Conservation (phyloP, 2,113 vertebrate genomes). For the Serranochromis macrocephalus region DNA sequence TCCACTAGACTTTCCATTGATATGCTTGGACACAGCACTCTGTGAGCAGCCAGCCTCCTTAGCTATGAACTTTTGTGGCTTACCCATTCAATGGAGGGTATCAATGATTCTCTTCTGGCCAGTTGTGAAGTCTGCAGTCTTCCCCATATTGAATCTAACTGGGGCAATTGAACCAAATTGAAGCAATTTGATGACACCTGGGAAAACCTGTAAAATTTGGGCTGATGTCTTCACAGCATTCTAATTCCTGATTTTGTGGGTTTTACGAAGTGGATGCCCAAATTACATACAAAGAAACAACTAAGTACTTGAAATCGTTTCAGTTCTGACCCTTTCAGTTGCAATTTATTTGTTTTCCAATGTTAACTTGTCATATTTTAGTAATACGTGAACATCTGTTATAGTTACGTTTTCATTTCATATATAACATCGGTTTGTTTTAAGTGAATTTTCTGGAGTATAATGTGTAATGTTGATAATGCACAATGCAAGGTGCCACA, state of each 20-base stretch:
- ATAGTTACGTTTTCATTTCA: background rate
- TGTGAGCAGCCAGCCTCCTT: background rate
- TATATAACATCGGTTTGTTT: background rate
- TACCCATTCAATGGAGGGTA: background rate
- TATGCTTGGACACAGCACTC: background rate
- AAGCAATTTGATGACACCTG: background rate
- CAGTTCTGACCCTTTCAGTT: background rate
- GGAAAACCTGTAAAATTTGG: background rate
- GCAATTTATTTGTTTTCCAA: background rate
- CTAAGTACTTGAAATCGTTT: background rate
- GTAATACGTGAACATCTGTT: background rate
- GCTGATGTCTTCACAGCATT: background rate
- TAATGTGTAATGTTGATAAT: background rate
- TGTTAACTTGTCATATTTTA: background rate
- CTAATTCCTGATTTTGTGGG: background rate
- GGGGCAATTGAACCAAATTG: background rate
- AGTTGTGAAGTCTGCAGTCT: background rate
- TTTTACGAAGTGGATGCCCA: background rate
- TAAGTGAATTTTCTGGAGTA: background rate
- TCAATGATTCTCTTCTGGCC: background rate
- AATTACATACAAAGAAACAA: background rate
- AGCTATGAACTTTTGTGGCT: background rate
- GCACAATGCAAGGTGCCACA: background rate
- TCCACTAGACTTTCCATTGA: background rate
- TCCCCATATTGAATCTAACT: background rate